These are phyloP conservation scores for Platycercus adscitus DNA, from an alignment of 2,113 vertebrate species.

Conservation along the genomic window DNA sequence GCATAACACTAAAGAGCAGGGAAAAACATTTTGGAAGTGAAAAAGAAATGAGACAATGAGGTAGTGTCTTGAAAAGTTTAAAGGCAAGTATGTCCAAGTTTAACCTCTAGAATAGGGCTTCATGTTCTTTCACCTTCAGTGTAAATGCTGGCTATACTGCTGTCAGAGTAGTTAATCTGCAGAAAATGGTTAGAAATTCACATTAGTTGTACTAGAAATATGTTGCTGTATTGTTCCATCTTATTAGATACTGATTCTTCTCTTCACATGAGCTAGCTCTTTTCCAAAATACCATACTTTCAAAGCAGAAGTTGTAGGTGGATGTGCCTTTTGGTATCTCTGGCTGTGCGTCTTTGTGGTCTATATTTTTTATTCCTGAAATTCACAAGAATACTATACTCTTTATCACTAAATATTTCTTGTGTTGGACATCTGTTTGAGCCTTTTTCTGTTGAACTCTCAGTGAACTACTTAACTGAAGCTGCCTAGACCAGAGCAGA, in stretches of 20 bases:
- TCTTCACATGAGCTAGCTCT: background rate
- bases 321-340: background rate
- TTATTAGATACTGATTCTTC: background rate
- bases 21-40: background rate
- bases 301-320: background rate
- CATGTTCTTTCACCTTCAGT: background rate
- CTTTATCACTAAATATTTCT: background rate
- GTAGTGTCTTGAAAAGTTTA: background rate
- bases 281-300: background rate
- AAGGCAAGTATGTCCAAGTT: background rate
- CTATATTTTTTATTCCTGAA: background rate
- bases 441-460: background rate
- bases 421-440: background rate
- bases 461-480: background rate
- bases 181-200: background rate
- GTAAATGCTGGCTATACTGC: background rate
- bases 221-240: background rate
- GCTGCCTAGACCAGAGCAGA: background rate
- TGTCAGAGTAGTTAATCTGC: background rate
- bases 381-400: background rate
- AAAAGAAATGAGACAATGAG: background rate
- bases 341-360: background rate
- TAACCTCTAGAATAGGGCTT: background rate
- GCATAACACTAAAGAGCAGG: background rate
- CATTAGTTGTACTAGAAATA: background rate